Conservation (phyloP, 1,140 invertebrate genomes). For the Muscidifurax raptorellus region DNA sequence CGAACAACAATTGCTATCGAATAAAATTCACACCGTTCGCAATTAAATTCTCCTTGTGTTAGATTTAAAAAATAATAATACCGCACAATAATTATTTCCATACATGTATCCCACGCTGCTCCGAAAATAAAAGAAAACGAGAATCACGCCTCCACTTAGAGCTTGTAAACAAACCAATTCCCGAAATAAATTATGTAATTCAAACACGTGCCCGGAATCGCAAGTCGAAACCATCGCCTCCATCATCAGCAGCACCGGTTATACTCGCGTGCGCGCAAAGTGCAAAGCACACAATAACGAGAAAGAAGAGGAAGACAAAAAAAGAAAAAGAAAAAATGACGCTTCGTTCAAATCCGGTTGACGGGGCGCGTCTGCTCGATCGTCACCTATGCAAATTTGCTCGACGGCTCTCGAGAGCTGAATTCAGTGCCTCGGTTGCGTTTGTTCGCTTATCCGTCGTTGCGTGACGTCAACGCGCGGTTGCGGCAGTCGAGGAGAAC, state of each 20-base stretch:
- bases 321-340: not conserved
- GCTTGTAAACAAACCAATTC: not conserved
- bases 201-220: not conserved
- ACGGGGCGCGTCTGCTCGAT: not conserved
- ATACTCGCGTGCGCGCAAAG: not conserved
- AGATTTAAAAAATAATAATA: not conserved
- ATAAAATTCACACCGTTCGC: not conserved
- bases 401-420: not conserved
- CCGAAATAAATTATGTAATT: constrained; percentile 3
- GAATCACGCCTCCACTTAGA: not conserved
- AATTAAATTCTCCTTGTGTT: not conserved
- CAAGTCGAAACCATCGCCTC: not conserved
- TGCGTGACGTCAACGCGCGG: constrained; percentile 6
- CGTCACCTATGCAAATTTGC: constrained; percentile 27
- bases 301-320: not conserved
- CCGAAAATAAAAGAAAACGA: not conserved
- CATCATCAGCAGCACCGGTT: too few relatives aligned
- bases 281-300: not conserved
- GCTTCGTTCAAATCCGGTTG: not conserved
- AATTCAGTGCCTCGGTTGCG: not conserved
- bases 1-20: too few relatives aligned
- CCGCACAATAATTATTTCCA: not conserved
- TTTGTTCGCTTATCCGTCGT: not conserved
- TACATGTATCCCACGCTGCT: not conserved
- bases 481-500: not conserved